Base-by-base conservation (phyloP, 37 sponge, comb jelly and placozoan genomes). In the Beroe forskalii region DNA sequence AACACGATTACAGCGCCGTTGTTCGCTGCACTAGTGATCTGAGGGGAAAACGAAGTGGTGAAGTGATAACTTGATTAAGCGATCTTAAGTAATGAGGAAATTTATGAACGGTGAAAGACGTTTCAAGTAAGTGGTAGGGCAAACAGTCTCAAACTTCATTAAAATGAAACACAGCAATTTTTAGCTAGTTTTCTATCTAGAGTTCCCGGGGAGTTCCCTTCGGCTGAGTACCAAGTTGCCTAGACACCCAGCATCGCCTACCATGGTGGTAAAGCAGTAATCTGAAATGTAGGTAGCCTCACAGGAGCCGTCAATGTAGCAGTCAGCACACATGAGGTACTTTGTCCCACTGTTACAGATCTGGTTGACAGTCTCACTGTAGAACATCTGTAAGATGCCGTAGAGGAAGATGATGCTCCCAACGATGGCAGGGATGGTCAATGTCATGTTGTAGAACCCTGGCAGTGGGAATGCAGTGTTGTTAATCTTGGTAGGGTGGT, bases 301-400 rank as follows among this genome's bases (percentile, higher is more conserved):
- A 23, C 86, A 80, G 27, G 44, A 23, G 20, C 86, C 86, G 30
- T 80, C 86, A 4, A 80, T 80, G 30, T 80, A 44, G 20, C 86
- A 80, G 55, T 80, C 86, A 39, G 86, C 55, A 80, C 86, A 80
- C 86, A 80, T 80, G 30, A 44, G 48, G 27, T 80, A 80, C 28
- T 44, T 80, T 3, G 37, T 38, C 3, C 86, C 86, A 42, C 86
- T 80, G 27, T 80, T 37, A 43, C 86, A 80, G 19, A 80, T 80
- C 37, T 80, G 86, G 1, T 30, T 20, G 24, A 38, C 44, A 0
- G 86, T 44, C 24, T 41, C 72, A 36, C 33, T 69, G 33, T 32
- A 69, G 17, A 38, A 42, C 86, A 80, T 80, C 86, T 80, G 86
- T n/a, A 44, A 6, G 24, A 80, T 35, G 1, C 86, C 86, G 55